Base-by-base conservation (phyloP, 92 coral and sea anemone genomes). In the Heteractis magnifica region DNA sequence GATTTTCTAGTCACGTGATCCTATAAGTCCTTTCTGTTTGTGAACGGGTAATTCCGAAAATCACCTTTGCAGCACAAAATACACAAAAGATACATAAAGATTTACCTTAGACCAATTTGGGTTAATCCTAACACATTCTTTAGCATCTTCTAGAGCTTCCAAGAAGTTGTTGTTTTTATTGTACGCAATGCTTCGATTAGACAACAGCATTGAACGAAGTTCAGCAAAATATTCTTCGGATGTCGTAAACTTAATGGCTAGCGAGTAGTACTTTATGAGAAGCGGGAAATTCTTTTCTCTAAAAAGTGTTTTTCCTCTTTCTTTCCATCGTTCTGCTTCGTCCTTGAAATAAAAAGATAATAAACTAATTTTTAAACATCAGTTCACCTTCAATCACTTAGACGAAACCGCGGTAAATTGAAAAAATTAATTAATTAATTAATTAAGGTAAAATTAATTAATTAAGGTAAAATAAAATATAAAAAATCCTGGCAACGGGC, bases 291-390 rank as follows among this genome's bases (percentile, higher is more conserved):
- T 90, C 74, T 81, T 79, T 65, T 93, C 93, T 79, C 82, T 90
- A 50, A 95, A 90, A 12, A 95, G 86, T 56, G 83, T 90, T 56
- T 91, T 95, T 41, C 98, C 98, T 73, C 97, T 86, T 86, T 91
- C 94, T 65, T 89, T 93, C 97, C 98, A 95, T 76, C 87, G 85
- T 65, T 62, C 79, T 77, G 98, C 97, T 79, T 95, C 98, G 52
- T 59, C 87, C 98, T 95, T 52, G 18, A 79, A 74, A 71, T 14
- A 52, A 56, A 19, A 49, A 75, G 26, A 34, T 34, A 34, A 34
- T 34, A 34, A 34, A 34, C 44, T 34, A 1, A 34, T 34, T 34
- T 34, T 34, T 34, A 34, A 34, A 34, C 3, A 34, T 34, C 44
- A 34, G 44, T 34, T 34, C 44, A 34, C 44, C 44, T 34, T 34